A percentile compares a stretch with the other conserved stretches of the same genome.
These are phyloP conservation scores for Apis cerana DNA, from an alignment of 1,140 invertebrate genomes.

Conservation along the genomic window DNA sequence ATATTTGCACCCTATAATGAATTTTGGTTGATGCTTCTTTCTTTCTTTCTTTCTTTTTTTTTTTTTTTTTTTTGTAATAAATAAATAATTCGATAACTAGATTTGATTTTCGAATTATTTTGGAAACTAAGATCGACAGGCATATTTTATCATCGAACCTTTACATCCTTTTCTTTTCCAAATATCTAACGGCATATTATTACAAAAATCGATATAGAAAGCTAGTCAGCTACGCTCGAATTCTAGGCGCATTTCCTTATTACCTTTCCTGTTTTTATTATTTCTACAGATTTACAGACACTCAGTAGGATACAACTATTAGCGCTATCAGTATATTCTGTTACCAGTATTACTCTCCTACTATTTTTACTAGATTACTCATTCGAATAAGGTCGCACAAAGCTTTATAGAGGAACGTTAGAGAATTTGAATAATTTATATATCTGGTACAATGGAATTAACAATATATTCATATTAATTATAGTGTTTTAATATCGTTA, in stretches of 20 bases:
- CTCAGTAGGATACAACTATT: conserved; percentile 63
- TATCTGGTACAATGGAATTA: conserved; percentile 4
- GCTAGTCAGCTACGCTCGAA: conserved; percentile 72
- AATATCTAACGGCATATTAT: conserved; percentile 53
- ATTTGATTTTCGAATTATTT: too few species aligned
- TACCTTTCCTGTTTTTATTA: conserved; percentile 39
- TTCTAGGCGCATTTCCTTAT: conserved; percentile 66
- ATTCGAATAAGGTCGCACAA: conserved; percentile 24
- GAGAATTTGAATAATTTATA: conserved; percentile 26
- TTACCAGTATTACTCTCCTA: conserved; percentile 60
- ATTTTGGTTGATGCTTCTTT: too few species aligned
- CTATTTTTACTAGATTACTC: conserved; percentile 41
- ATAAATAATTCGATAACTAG: too few species aligned
- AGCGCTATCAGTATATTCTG: conserved; percentile 58
- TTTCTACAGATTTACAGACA: conserved; percentile 54
- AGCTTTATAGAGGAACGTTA: conserved; percentile 36
- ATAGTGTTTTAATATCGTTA: conserved; percentile 9
- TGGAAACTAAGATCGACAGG: conserved; percentile 10
- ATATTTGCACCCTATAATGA: too few species aligned
- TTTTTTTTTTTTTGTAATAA: too few species aligned
- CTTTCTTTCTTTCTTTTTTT: too few species aligned
- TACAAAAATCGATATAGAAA: conserved; percentile 65
- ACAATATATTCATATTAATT: conserved; percentile 4
- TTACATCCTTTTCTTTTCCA: conserved; percentile 40
- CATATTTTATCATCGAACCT: conserved; percentile 28